These are phyloP conservation scores for Tragopan temminckii DNA, from an alignment of 2,797 vertebrate species.

Conservation along the genomic window DNA sequence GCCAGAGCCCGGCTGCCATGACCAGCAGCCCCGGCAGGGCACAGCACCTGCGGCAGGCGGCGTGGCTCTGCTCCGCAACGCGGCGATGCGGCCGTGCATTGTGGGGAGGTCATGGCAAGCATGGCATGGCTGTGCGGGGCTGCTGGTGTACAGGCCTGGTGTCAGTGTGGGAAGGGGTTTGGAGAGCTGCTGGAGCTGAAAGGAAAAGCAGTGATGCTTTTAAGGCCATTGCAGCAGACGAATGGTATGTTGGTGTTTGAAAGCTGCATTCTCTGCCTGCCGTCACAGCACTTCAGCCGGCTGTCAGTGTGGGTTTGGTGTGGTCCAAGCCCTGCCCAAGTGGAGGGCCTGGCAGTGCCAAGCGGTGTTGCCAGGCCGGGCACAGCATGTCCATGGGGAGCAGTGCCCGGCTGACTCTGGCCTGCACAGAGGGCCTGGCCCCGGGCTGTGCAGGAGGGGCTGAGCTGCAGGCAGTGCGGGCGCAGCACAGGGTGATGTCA, in stretches of 20 bases:
- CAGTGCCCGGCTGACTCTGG: background rate
- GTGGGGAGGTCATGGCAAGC: background rate
- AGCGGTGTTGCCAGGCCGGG: background rate
- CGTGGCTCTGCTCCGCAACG: background rate
- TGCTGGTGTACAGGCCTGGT: background rate
- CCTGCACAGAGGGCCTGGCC: background rate
- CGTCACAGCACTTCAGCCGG: rapidly evolving
- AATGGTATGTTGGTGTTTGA: rapidly evolving
- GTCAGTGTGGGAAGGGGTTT: background rate
- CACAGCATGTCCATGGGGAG: background rate
- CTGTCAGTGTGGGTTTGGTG: background rate
- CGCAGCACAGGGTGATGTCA: constrained; percentile 75
- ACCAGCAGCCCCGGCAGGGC: background rate
- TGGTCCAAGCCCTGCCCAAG: background rate
- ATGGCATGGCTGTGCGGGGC: background rate
- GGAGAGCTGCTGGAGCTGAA: background rate
- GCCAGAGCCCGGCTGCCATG: constrained; percentile 9
- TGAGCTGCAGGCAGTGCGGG: background rate
- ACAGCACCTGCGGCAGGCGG: background rate
- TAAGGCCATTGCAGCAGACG: background rate
- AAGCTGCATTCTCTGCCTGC: background rate
- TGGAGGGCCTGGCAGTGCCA: background rate
- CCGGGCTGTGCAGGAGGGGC: background rate
- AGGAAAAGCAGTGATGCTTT: background rate
- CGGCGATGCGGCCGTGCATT: constrained; percentile 8